These are phyloP conservation scores for Drosophila ficusphila DNA, from an alignment of 1,140 invertebrate species.

Conservation along the genomic window DNA sequence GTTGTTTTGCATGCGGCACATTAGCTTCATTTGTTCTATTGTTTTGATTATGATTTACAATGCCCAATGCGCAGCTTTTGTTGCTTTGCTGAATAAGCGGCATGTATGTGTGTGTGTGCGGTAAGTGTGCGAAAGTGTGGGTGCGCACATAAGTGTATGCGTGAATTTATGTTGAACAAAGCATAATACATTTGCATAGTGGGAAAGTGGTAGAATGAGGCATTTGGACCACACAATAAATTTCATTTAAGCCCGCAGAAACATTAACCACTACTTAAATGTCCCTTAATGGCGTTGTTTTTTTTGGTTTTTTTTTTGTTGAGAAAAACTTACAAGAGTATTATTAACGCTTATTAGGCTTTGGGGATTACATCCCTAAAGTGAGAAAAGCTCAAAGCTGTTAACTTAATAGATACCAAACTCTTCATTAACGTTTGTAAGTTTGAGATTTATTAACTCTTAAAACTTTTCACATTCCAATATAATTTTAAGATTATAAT, in stretches of 20 bases:
- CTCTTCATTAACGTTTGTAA: too few relatives aligned
- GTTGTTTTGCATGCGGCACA: conserved; percentile 63
- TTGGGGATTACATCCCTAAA: not conserved
- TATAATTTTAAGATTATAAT: not conserved
- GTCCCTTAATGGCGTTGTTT: conserved; percentile 26
- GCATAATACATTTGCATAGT: conserved; percentile 64
- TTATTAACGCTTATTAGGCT: conserved; percentile 61
- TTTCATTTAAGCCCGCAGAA: conserved; percentile 57
- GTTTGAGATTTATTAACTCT: conserved; percentile 2
- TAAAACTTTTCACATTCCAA: not conserved
- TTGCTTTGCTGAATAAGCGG: conserved; percentile 65
- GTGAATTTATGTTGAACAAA: conserved; percentile 51
- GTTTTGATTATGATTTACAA: conserved; percentile 83
- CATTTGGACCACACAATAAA: conserved; percentile 64
- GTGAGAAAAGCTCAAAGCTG: not conserved
- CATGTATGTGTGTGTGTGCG: conserved; percentile 16
- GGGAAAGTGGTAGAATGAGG: conserved; percentile 6
- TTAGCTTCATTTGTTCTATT: conserved; percentile 83
- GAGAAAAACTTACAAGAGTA: conserved; percentile 7
- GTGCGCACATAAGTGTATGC: conserved; percentile 13
- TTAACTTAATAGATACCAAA: not conserved
- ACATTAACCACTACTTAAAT: conserved; percentile 47
- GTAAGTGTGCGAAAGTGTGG: not conserved
- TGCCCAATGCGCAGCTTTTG: conserved; percentile 76
- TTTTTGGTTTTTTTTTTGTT: not conserved